Base-by-base conservation (phyloP, 2,888 invertebrate species). In the Zaprionus lineosus region DNA sequence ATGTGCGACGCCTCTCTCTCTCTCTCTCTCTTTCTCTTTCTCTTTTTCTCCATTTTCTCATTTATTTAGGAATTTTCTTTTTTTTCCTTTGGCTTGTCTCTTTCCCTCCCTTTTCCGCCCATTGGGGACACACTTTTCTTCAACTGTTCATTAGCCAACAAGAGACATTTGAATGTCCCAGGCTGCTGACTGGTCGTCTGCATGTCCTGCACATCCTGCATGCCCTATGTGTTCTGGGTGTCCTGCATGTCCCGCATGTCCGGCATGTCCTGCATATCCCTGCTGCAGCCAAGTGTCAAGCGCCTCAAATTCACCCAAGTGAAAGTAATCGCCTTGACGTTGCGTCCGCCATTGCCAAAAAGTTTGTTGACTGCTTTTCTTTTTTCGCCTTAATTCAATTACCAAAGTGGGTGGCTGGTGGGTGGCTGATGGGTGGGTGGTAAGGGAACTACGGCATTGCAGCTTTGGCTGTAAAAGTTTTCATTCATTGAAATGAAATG, bases 381-480 rank as follows among this genome's bases (percentile, higher is more conserved):
- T 61, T 52, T 71, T 78, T 59, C 61, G n/a, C n/a, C n/a, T 71
- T 69, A 79, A 79, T 77, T 81, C 74, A 84, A 84, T 84, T 84
- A 67, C 55, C 43, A 36, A 61, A 59, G 46, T 61, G n/a, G n/a
- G n/a, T n/a, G n/a, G n/a, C n/a, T n/a, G n/a, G n/a, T n/a, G n/a
- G n/a, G n/a, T n/a, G n/a, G n/a, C n/a, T n/a, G n/a, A n/a, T n/a
- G n/a, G n/a, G n/a, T n/a, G n/a, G n/a, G n/a, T n/a, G n/a, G n/a
- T n/a, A n/a, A n/a, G n/a, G n/a, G n/a, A n/a, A n/a, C n/a, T n/a
- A n/a, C n/a, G n/a, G n/a, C n/a, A n/a, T n/a, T n/a, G n/a, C n/a
- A n/a, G n/a, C 33, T 44, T 44, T 44, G 31, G n/a, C 14, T 18
- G n/a, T 33, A 36, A 51, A 56, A 69, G 26, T 69, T 63, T 43